Base-by-base conservation (phyloP, 2,888 invertebrate genomes). In the Agapostemon virescens region DNA sequence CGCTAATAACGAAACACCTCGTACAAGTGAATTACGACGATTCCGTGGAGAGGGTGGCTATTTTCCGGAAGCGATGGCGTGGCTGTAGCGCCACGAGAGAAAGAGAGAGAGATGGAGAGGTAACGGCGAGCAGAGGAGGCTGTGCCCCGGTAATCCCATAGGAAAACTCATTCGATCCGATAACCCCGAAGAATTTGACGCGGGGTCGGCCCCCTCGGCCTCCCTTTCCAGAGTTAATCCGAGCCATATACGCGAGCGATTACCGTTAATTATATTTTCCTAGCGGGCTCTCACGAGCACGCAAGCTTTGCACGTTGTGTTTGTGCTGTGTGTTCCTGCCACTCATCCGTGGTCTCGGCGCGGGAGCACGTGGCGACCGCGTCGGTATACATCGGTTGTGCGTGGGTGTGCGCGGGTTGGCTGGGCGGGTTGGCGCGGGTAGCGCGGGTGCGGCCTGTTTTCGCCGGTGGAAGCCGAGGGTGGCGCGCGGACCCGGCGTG, bases 221-320 rank as follows among this genome's bases (percentile, higher is more conserved):
- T 67, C 20, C 78, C 77, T 81, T 79, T 78, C 73, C 84, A 75
- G 73, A 90, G 90, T 90, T 91, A 91, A 92, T 92, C 92, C 92
- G 88, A 88, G 89, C 90, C 91, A 91, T 91, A 92, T 92, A 92
- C 90, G 91, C 91, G 89, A 89, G 89, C 91, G 92, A 92, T 92
- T 92, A 92, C 90, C 91, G 92, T 92, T 92, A 92, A 92, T 92
- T 92, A 92, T 92, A 92, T 92, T 92, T 92, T 92, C 91, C 83
- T 88, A 85, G 83, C 83, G 77, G 81, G 81, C 71, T 84, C 71
- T 81, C 79, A 77, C 79, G 71, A 77, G 61, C 81, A 66, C 77
- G 72, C 79, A 83, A 75, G 58, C 84, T 81, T 79, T 82, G 17
- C 52, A 72, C 78, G 79, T 38, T 79, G 84, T 75, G 73, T 75